A percentile compares a stretch with the other conserved stretches of the same genome.
Evolutionary conservation across 2,888 invertebrate species (phyloP).

Genomic region (Drosophila meridionalis): DNA sequence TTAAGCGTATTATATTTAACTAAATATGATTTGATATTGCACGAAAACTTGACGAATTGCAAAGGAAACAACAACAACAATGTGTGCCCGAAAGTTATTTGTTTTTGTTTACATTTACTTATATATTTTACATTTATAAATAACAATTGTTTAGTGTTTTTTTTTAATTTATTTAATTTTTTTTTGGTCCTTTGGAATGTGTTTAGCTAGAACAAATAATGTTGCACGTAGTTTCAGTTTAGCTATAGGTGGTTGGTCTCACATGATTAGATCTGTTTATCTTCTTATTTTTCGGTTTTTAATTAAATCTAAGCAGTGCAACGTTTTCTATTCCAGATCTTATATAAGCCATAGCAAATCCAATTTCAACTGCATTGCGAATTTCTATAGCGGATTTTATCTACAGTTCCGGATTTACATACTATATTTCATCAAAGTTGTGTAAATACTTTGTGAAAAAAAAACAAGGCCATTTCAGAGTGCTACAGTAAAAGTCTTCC

Average conservation of each 20-base stretch:
- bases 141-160: conserved; percentile 51
- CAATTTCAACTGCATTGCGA: conserved; percentile 5
- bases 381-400: background rate
- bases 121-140: conserved; percentile 39
- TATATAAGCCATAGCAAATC: conserved; percentile 32
- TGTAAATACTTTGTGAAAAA: conserved; percentile 23
- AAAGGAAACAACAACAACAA: conserved; percentile 24
- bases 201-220: conserved; percentile 57
- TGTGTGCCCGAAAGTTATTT: conserved; percentile 21
- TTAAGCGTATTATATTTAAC: conserved; percentile 72
- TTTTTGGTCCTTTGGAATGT: conserved; percentile 82
- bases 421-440: conserved; percentile 10
- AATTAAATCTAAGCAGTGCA: conserved; percentile 9
- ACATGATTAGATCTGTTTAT: conserved; percentile 29
- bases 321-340: conserved; percentile 13
- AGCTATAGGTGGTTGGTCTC: conserved; percentile 50
- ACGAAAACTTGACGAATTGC: conserved; percentile 39
- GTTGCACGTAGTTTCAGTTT: conserved; percentile 21
- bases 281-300: background rate
- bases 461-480: conserved; percentile 30
- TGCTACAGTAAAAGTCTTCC: conserved; percentile 37
- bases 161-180: conserved; percentile 38
- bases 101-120: background rate
- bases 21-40: conserved; percentile 51
- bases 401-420: conserved; percentile 10